Percentiles rank a stretch among this genome's conserved stretches.
These are phyloP conservation scores for Panorpa germanica DNA, from an alignment of 2,888 invertebrate genomes.

Conservation along the genomic window DNA sequence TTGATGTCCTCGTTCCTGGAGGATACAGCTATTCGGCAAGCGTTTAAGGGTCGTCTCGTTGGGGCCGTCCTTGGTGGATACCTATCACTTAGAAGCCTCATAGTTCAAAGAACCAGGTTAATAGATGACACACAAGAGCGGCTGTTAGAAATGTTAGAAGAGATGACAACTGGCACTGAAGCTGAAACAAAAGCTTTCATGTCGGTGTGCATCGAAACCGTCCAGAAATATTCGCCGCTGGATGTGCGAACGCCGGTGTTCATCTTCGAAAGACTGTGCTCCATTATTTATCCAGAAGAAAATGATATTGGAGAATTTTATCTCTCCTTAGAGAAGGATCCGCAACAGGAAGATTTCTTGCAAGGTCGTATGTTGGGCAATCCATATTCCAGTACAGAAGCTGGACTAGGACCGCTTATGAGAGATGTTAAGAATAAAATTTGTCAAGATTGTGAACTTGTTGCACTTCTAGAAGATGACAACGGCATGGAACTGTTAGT, in stretches of 20 bases:
- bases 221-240: conserved; percentile 74
- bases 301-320: conserved; percentile 95
- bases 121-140: conserved; percentile 96
- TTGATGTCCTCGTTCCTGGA: conserved; percentile 75
- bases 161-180: conserved; percentile 90
- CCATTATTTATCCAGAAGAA: conserved; percentile 93
- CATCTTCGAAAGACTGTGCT: conserved; percentile 91
- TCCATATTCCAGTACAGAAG: conserved; percentile 87
- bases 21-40: conserved; percentile 68
- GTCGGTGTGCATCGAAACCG: conserved; percentile 91
- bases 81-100: conserved; percentile 70
- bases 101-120: conserved; percentile 84
- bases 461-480: conserved; percentile 94
- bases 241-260: conserved; percentile 95
- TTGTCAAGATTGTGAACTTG: conserved; percentile 92
- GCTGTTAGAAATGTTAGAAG: conserved; percentile 77
- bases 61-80: conserved; percentile 89
- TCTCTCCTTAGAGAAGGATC: conserved; percentile 91
- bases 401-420: conserved; percentile 93
- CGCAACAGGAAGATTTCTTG: conserved; percentile 96
- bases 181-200: conserved; percentile 93
- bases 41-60: conserved; percentile 75
- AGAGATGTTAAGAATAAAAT: conserved; percentile 98
- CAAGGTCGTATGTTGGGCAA: conserved; percentile 93
- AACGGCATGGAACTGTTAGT: conserved; percentile 97